Conservation (phyloP, 2,888 invertebrate genomes). For the Andrena chrysosceles region DNA sequence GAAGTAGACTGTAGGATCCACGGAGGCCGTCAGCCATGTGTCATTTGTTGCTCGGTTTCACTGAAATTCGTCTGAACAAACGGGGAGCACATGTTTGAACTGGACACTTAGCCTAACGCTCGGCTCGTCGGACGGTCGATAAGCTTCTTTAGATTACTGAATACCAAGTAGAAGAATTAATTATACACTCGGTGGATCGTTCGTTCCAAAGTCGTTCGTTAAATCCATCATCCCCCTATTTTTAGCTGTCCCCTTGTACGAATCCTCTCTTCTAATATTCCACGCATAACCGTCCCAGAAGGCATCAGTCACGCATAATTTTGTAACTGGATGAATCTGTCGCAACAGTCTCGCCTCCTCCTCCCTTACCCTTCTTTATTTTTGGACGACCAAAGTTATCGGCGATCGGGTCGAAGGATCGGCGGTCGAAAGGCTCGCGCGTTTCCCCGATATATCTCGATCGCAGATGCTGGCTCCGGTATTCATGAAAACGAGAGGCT, state of each 20-base stretch:
- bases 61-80: constrained; percentile 29
- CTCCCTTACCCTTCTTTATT: neutral
- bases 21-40: too few species aligned
- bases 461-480: constrained; percentile 7
- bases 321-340: too few species aligned
- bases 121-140: constrained; percentile 23
- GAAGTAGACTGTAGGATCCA: neutral
- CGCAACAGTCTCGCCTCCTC: too few species aligned
- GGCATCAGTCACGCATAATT: too few species aligned
- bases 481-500: constrained; percentile 59
- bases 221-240: too few species aligned
- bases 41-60: too few species aligned
- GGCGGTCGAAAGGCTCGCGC: neutral
- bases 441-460: constrained; percentile 13
- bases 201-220: too few species aligned
- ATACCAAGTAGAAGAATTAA: constrained; percentile 30
- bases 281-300: too few species aligned
- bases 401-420: constrained; percentile 21
- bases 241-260: too few species aligned
- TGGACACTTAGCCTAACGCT: neutral
- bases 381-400: constrained; percentile 11
- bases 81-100: constrained; percentile 18
- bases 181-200: neutral
- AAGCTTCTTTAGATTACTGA: constrained; percentile 41
- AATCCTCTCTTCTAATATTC: neutral